Evolutionary conservation across 2,113 vertebrate genomes (phyloP), one percentile per base, ranked within the genome.

Genomic region (Salvator merianae): DNA sequence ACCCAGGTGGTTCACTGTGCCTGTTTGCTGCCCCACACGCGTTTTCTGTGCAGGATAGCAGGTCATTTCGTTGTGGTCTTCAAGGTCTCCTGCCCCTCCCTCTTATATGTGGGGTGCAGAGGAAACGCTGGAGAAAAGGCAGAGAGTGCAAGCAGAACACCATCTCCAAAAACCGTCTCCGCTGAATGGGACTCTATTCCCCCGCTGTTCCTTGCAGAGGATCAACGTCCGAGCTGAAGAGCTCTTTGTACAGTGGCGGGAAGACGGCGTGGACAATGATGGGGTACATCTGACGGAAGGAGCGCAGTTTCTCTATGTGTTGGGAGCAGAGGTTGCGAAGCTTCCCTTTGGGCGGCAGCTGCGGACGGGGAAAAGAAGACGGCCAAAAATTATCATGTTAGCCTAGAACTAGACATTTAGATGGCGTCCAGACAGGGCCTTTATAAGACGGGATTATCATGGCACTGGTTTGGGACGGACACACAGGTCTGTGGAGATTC

Each of bases 221-320:
- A 30, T 98, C 97, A 0, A 91, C 72, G 43, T 99, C 98, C 7
- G 95, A 93, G 84, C 95, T 93, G 70, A 99, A 99, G 85, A 99
- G 97, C 91, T 99, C 98, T 77, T 97, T 97, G 96, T 99, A 99
- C 85, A 99, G 97, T 0, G 98, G 98, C 4, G 98, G 98, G 92
- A 99, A 99, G 65, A 97, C 94, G 0, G 96, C 95, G 86, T 95
- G 96, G 62, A 96, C 95, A 1, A 93, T 96, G 72, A 96, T 94
- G 0, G 97, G 98, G 89, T 97, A 96, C 18, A 95, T 96, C 78
- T 97, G 97, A 75, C 95, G 96, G 94, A 99, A 98, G 90, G 96
- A 94, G 26, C 91, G 96, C 43, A 99, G 94, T 92, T 98, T 97
- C 92, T 99, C 97, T 90, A 97, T 87, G n/a, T 99, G 98, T 84